phyloP scores from a whole-genome alignment of 2,797 vertebrate genomes.

The Schizopygopsis pylzovi region DNA sequence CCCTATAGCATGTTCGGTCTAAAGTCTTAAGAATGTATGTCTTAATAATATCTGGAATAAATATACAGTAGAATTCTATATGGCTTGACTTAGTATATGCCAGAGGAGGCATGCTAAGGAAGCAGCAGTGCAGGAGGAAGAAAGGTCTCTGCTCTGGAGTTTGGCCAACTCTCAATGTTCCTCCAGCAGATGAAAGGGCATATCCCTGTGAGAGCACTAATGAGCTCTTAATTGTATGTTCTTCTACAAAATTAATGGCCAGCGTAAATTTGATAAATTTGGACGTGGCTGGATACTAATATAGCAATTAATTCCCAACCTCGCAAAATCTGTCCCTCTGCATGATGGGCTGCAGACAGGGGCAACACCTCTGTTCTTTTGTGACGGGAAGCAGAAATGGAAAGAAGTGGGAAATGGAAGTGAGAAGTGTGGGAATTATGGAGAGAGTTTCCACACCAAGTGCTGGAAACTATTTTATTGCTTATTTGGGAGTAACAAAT shows the following conservation, averaged over 20 bases:
- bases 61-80: slow-evolving; percentile 5
- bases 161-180: slow-evolving; percentile 84
- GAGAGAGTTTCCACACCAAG: background rate
- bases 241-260: slow-evolving; percentile 86
- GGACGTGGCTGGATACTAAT: slow-evolving; percentile 84
- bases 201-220: slow-evolving; percentile 81
- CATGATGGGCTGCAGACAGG: slow-evolving; percentile 37
- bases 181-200: slow-evolving; percentile 82
- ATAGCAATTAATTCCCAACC: slow-evolving; percentile 80
- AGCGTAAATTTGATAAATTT: slow-evolving; percentile 85
- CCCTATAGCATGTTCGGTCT: background rate
- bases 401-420: slow-evolving; percentile 5
- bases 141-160: slow-evolving; percentile 76
- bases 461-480: background rate
- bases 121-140: slow-evolving; percentile 56
- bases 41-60: background rate
- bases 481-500: background rate
- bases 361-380: slow-evolving; percentile 33
- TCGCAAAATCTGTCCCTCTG: slow-evolving; percentile 41
- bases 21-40: background rate
- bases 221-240: slow-evolving; percentile 86
- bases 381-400: slow-evolving; percentile 2
- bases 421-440: background rate
- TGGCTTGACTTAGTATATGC: background rate
- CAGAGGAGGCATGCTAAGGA: slow-evolving; percentile 55